A percentile compares a stretch with the other conserved stretches of the same genome.
These are phyloP conservation scores for Hyles vespertilio DNA, from an alignment of 1,140 invertebrate species.

Conservation along the genomic window DNA sequence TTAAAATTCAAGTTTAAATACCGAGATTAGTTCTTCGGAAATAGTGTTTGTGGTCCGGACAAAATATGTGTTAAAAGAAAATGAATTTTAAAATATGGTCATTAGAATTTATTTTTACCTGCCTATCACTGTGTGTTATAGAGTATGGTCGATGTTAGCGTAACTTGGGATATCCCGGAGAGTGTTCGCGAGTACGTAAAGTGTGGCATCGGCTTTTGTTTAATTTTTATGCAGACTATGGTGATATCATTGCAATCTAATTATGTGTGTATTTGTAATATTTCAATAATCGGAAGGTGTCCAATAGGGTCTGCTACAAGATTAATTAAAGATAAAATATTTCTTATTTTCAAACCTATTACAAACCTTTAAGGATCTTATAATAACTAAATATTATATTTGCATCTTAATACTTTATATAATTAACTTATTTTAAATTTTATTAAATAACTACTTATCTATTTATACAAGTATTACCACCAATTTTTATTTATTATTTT, in stretches of 20 bases:
- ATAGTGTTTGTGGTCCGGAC: neutral
- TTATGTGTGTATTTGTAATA: too few species aligned
- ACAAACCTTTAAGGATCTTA: too few species aligned
- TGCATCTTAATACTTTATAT: too few species aligned
- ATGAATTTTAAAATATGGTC: constrained; percentile 9
- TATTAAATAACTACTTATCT: too few species aligned
- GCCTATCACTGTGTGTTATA: constrained; percentile 11
- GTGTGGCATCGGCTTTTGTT: constrained; percentile 41
- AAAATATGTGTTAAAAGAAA: constrained; percentile 6
- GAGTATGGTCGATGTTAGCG: constrained; percentile 60
- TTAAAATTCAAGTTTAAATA: constrained; percentile 6
- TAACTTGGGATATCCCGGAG: constrained; percentile 66
- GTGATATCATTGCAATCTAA: neutral
- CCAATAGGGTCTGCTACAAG: too few species aligned
- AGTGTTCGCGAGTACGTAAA: constrained; percentile 27
- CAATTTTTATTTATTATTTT: too few species aligned
- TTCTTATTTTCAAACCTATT: too few species aligned
- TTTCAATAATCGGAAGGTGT: too few species aligned
- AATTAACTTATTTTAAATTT: too few species aligned
- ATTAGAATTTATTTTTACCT: constrained; percentile 31
- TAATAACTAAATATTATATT: too few species aligned
- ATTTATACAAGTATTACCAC: too few species aligned
- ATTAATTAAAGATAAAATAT: too few species aligned
- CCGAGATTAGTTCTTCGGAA: neutral
- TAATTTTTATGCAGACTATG: neutral